Evolutionary conservation across 53 echinoderm and acorn worm species (phyloP).

Genomic region (Patiria pectinifera): DNA sequence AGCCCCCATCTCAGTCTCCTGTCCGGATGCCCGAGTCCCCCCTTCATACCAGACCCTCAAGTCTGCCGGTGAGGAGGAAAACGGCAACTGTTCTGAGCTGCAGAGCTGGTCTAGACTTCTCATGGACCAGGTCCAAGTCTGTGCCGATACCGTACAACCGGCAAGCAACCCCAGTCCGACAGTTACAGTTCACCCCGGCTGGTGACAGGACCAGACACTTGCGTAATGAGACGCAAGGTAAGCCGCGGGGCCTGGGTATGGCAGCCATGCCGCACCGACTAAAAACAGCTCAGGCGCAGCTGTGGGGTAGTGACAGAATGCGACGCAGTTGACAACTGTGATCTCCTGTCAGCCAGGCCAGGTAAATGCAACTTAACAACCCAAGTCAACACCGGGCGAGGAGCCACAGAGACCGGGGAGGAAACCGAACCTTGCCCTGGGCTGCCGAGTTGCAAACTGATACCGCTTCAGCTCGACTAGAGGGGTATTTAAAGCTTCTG

Average conservation of each 20-base stretch:
- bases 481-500: constrained; percentile 39
- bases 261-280: neutral
- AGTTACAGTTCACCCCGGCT: neutral
- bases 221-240: neutral
- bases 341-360: neutral
- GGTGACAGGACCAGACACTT: neutral
- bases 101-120: neutral
- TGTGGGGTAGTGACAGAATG: constrained; percentile 20
- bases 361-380: constrained; percentile 33
- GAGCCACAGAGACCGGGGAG: neutral
- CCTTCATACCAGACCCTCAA: neutral
- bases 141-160: neutral
- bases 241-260: neutral
- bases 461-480: neutral
- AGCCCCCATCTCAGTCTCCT: neutral
- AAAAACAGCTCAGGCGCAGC: constrained; percentile 21
- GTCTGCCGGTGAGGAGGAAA: no score
- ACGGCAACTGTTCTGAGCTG: constrained; percentile 20
- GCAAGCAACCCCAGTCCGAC: neutral
- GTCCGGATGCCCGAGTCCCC: neutral
- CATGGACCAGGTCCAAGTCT: neutral
- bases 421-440: neutral
- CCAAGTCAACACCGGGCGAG: constrained; percentile 1
- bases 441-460: neutral
- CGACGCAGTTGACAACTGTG: constrained; percentile 35